Evolutionary conservation across 2,797 vertebrate genomes (phyloP).

Genomic region (Perodicticus potto): DNA sequence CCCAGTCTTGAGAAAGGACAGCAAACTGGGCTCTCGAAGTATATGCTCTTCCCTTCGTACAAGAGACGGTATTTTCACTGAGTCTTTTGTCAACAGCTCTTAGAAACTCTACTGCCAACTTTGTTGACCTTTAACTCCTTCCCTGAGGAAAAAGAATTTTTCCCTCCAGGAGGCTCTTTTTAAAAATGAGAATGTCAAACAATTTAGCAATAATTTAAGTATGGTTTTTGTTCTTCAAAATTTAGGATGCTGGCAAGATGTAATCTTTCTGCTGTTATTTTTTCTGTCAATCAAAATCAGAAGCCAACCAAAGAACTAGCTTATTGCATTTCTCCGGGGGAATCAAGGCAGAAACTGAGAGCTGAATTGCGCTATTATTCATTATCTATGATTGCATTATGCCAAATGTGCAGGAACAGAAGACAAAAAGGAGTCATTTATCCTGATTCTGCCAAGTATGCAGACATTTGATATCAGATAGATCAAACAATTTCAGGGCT

Average conservation of each 20-base stretch:
- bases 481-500: slow-evolving; percentile 73
- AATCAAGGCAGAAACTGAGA: slow-evolving; percentile 40
- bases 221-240: slow-evolving; percentile 66
- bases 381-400: slow-evolving; percentile 67
- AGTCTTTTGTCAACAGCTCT: not conserved
- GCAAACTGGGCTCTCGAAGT: not conserved
- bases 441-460: slow-evolving; percentile 66
- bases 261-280: slow-evolving; percentile 76
- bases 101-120: slow-evolving; percentile 29
- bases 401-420: slow-evolving; percentile 68
- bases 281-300: slow-evolving; percentile 75
- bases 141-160: slow-evolving; percentile 50
- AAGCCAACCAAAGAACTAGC: slow-evolving; percentile 58
- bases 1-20: not conserved
- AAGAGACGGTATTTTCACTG: not conserved
- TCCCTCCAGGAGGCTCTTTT: slow-evolving; percentile 54
- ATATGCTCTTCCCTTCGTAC: not conserved
- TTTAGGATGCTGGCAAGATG: slow-evolving; percentile 72
- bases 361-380: slow-evolving; percentile 75
- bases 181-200: slow-evolving; percentile 45
- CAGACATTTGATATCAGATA: slow-evolving; percentile 68
- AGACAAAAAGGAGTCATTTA: slow-evolving; percentile 70
- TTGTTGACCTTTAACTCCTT: slow-evolving; percentile 57
- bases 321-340: slow-evolving; percentile 60
- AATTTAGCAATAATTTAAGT: slow-evolving; percentile 61